A percentile compares a stretch with the other conserved stretches of the same genome.
These are phyloP conservation scores for Periophthalmodon schlosseri DNA, from an alignment of 2,113 vertebrate genomes.

Conservation along the genomic window DNA sequence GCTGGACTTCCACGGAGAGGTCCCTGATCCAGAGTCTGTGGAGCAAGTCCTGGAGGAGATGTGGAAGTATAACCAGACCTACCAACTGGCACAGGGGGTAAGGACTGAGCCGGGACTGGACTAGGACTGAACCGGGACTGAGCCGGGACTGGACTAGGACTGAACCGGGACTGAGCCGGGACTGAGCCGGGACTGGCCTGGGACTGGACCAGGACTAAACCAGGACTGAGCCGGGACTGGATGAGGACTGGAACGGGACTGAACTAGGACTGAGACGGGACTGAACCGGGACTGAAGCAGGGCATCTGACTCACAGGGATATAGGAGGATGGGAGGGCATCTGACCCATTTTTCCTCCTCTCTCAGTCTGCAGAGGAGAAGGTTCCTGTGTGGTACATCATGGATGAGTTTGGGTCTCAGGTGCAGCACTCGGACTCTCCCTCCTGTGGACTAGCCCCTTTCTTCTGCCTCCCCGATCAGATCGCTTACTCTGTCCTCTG, in stretches of 20 bases:
- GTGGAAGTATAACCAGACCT: slow-evolving; percentile 98
- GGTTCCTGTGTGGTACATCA: slow-evolving; percentile 94
- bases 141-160: background rate
- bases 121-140: background rate
- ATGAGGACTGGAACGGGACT: no score
- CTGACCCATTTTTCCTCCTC: background rate
- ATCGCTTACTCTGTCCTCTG: slow-evolving; percentile 89
- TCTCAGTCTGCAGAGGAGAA: slow-evolving; percentile 83
- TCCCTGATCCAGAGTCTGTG: slow-evolving; percentile 77
- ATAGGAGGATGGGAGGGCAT: background rate
- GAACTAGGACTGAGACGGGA: no score
- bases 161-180: no score
- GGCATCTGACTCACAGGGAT: no score
- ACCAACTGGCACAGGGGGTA: slow-evolving; percentile 89
- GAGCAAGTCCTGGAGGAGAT: slow-evolving; percentile 85
- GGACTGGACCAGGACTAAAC: no score
- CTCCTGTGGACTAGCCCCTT: slow-evolving; percentile 85
- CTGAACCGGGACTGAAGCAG: no score
- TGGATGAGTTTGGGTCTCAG: slow-evolving; percentile 95
- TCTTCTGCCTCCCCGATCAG: slow-evolving; percentile 83
- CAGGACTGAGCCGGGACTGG: no score
- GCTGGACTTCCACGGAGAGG: slow-evolving; percentile 85
- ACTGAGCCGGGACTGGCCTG: no score
- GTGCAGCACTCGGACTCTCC: slow-evolving; percentile 88
- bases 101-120: background rate